Conservation (phyloP, 1,140 invertebrate species). For the Eriocheir sinensis region DNA sequence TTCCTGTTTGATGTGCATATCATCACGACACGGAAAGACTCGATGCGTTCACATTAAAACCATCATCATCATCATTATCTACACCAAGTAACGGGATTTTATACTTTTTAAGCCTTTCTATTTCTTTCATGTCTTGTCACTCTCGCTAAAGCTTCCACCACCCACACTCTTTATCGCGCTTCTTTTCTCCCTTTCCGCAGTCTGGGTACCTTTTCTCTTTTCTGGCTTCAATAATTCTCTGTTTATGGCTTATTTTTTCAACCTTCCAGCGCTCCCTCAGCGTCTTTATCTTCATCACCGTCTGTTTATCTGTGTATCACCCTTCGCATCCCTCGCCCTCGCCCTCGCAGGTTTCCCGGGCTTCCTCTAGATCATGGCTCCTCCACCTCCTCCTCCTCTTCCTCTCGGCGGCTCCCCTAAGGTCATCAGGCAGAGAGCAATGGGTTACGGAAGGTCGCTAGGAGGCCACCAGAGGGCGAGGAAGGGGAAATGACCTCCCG, state of each 20-base stretch:
- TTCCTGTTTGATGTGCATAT: not conserved
- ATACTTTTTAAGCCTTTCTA: not conserved
- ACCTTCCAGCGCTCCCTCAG: not conserved
- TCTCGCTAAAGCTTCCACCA: not conserved
- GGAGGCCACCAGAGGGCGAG: conserved; percentile 46
- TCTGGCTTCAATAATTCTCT: not conserved
- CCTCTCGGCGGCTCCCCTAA: conserved; percentile 27
- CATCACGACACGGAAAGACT: not conserved
- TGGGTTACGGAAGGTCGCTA: conserved; percentile 61
- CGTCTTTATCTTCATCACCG: not conserved
- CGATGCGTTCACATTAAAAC: not conserved
- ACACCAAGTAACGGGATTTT: not conserved
- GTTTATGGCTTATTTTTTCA: not conserved
- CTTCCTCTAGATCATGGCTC: not conserved
- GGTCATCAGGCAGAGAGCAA: conserved; percentile 52
- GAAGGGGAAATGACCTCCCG: conserved; percentile 57
- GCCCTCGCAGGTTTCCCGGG: not conserved
- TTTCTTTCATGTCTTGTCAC: not conserved
- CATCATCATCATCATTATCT: not conserved
- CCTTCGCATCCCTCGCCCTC: conserved; percentile 19
- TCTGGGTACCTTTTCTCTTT: not conserved
- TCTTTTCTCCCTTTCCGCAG: not conserved
- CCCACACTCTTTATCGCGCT: not conserved
- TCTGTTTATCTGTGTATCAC: conserved; percentile 27
- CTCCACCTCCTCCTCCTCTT: conserved; percentile 18